Evolutionary conservation across 2,797 vertebrate genomes (phyloP), one percentile per base, ranked within the genome.

Genomic region (Pampus argenteus): DNA sequence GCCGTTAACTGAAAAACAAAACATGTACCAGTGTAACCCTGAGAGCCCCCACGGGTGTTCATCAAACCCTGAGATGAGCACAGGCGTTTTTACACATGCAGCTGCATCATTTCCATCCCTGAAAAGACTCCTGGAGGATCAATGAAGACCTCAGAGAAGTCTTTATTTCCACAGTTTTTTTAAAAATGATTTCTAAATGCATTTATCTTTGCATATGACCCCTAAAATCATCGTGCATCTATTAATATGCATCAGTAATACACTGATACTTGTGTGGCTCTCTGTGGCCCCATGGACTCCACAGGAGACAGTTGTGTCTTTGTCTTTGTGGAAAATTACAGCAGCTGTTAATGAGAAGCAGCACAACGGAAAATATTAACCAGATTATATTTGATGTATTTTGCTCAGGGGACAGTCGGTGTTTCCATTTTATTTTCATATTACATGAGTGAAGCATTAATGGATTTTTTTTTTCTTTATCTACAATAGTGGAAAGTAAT

Each of bases 1-100:
- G 85, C 38, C 2, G 76, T 36, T 73, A 64, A 78, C 77, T 83
- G 93, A 86, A 93, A 91, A 94, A 94, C 91, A 94, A 92, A 82
- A 84, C 77, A 73, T 71, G 88, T 68, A 74, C 81, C 65, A 5
- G 70, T 73, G 83, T 83, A 64, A 85, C 83, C 82, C 44, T 4
- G 29, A n/a, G 8, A 40, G 71, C n/a, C 58, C 58, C 74, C 75
- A 0, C 0, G 76, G 71, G 89, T 0, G 25, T 86, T 80, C 65
- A 71, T 69, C 69, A 68, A 8, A 71, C 54, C 22, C 56, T n/a
- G 23, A 34, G 67, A 44, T 59, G 34, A 14, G 48, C 25, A 18
- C 8, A n/a, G 29, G 38, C 42, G n/a, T n/a, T 26, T 61, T 67
- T 18, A 71, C 63, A 62, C 38, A 65, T 14, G 34, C 11, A 23